Evolutionary conservation across 1,140 invertebrate species (phyloP).

Genomic region (Heliconius himera): DNA sequence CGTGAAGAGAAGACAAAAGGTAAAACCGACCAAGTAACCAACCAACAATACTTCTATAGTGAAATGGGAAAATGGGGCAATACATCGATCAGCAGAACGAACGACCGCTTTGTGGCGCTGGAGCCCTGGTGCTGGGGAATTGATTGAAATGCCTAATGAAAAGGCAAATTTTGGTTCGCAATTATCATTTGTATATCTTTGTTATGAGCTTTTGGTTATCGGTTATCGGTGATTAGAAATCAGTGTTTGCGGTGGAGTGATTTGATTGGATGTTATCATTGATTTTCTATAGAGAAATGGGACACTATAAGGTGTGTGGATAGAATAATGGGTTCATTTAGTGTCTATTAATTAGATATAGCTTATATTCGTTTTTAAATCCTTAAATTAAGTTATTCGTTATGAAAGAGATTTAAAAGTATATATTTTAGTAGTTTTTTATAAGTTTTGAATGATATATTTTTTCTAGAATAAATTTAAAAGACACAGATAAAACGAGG

Average conservation of each 20-base stretch:
- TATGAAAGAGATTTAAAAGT: too few species aligned
- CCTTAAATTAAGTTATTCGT: too few species aligned
- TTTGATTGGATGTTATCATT: too few species aligned
- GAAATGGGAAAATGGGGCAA: conserved; percentile 51
- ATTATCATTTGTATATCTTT: conserved; percentile 39
- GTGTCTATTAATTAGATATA: too few species aligned
- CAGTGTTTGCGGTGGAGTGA: neutral
- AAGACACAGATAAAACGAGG: too few species aligned
- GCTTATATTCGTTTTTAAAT: too few species aligned
- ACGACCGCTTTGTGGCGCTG: conserved; percentile 36
- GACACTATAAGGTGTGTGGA: too few species aligned
- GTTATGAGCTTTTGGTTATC: conserved; percentile 16
- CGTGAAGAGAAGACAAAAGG: neutral
- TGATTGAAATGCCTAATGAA: conserved; percentile 35
- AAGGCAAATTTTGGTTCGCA: conserved; percentile 22
- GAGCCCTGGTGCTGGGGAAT: conserved; percentile 28
- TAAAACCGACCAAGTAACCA: neutral
- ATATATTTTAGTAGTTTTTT: too few species aligned
- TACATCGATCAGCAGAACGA: conserved; percentile 49
- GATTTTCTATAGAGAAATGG: too few species aligned
- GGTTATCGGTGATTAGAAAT: neutral
- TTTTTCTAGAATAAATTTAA: too few species aligned
- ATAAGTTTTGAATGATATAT: too few species aligned
- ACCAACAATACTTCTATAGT: neutral
- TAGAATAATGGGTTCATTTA: too few species aligned